Evolutionary conservation across 2,113 vertebrate species (phyloP).

Genomic region (Climacteris rufus): DNA sequence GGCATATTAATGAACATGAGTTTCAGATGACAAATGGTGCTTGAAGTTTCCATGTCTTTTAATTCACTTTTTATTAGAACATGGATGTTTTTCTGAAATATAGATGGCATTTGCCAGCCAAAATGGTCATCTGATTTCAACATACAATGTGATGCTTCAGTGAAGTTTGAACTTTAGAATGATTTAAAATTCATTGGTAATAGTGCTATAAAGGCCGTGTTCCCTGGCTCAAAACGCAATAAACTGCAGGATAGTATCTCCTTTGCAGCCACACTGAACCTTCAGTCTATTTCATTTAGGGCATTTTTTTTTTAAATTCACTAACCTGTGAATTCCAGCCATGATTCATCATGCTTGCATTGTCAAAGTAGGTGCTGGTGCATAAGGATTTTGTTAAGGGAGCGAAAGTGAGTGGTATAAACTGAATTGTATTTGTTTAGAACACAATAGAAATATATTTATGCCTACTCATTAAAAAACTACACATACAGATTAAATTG

Average conservation of each 20-base stretch:
- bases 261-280: slow-evolving; percentile 27
- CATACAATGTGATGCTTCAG: slow-evolving; percentile 68
- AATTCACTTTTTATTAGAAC: slow-evolving; percentile 83
- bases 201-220: slow-evolving; percentile 58
- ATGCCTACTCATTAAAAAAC: not conserved
- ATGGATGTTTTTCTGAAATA: slow-evolving; percentile 75
- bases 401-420: not conserved
- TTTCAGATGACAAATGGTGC: slow-evolving; percentile 76
- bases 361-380: slow-evolving; percentile 33
- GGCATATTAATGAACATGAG: slow-evolving; percentile 68
- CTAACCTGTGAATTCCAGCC: slow-evolving; percentile 21
- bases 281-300: slow-evolving; percentile 29
- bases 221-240: slow-evolving; percentile 50
- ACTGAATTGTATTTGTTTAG: not conserved
- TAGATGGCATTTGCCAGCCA: slow-evolving; percentile 77
- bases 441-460: not conserved
- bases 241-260: slow-evolving; percentile 7
- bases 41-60: slow-evolving; percentile 75
- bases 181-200: slow-evolving; percentile 73
- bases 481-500: not conserved
- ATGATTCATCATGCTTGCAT: not conserved
- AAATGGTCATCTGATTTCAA: slow-evolving; percentile 73
- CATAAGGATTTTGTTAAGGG: not conserved
- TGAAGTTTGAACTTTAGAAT: slow-evolving; percentile 74
- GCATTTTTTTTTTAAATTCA: not conserved